These are phyloP conservation scores for Carapus acus DNA, from an alignment of 2,797 vertebrate genomes.

Conservation along the genomic window DNA sequence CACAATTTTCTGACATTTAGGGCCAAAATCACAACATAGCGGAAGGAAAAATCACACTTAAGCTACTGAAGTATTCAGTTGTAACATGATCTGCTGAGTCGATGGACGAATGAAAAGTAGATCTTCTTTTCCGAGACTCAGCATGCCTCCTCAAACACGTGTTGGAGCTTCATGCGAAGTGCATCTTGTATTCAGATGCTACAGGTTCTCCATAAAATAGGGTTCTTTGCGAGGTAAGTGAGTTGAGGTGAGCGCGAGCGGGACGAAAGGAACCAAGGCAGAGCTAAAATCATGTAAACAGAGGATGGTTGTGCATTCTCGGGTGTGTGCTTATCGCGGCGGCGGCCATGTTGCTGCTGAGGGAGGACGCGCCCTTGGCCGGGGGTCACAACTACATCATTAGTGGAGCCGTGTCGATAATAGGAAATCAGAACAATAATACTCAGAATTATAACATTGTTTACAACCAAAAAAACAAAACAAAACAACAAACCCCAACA, in stretches of 20 bases:
- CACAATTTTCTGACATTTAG: too few species aligned
- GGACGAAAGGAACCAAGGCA: slow-evolving; percentile 52
- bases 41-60: too few species aligned
- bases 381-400: slow-evolving; percentile 71
- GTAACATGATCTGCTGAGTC: too few species aligned
- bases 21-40: too few species aligned
- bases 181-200: slow-evolving; percentile 33
- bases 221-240: slow-evolving; percentile 27
- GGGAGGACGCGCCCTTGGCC: slow-evolving; percentile 76
- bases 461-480: slow-evolving; percentile 64
- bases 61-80: too few species aligned
- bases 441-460: slow-evolving; percentile 56
- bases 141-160: too few species aligned
- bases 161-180: slow-evolving; percentile 18
- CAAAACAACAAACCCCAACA: too few species aligned
- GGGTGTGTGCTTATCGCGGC: slow-evolving; percentile 74
- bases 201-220: slow-evolving; percentile 43
- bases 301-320: slow-evolving; percentile 74
- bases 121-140: slow-evolving; percentile 12
- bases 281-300: slow-evolving; percentile 73
- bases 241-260: slow-evolving; percentile 36
- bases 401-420: slow-evolving; percentile 68
- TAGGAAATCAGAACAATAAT: slow-evolving; percentile 72
- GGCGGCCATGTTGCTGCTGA: slow-evolving; percentile 66
- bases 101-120: too few species aligned